Conservation (phyloP, 2,888 invertebrate genomes). For the Meliscaeva auricollis region DNA sequence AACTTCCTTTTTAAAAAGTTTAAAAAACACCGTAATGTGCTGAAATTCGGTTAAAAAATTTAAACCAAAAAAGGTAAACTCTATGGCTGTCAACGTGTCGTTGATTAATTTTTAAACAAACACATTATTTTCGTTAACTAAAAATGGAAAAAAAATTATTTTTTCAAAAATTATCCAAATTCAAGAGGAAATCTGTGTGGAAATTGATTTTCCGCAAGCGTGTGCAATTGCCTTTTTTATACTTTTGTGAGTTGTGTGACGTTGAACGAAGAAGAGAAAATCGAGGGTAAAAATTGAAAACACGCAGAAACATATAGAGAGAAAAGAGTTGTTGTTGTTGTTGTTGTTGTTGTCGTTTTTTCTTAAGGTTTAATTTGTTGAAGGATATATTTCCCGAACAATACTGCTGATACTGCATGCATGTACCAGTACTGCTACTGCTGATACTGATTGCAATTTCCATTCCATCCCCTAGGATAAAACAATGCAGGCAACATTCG, state of each 20-base stretch:
- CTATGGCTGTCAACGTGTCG: background rate
- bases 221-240: conserved; percentile 50
- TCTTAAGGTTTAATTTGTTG: conserved; percentile 7
- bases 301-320: conserved; percentile 15
- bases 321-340: conserved; percentile 9
- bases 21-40: conserved; percentile 52
- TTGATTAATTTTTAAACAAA: conserved; percentile 1
- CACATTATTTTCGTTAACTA: background rate
- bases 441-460: conserved; percentile 29
- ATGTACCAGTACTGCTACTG: background rate
- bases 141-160: background rate
- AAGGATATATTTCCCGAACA: conserved; percentile 42
- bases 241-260: conserved; percentile 15
- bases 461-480: conserved; percentile 60
- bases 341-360: no score
- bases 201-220: conserved; percentile 74
- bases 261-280: conserved; percentile 50
- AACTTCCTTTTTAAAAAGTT: conserved; percentile 23
- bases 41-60: conserved; percentile 27
- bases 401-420: background rate
- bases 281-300: conserved; percentile 38
- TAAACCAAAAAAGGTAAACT: conserved; percentile 60
- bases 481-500: conserved; percentile 51
- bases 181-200: conserved; percentile 62
- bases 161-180: conserved; percentile 2